phyloP scores from a whole-genome alignment of 2,797 vertebrate genomes.

The Centroberyx gerrardi region DNA sequence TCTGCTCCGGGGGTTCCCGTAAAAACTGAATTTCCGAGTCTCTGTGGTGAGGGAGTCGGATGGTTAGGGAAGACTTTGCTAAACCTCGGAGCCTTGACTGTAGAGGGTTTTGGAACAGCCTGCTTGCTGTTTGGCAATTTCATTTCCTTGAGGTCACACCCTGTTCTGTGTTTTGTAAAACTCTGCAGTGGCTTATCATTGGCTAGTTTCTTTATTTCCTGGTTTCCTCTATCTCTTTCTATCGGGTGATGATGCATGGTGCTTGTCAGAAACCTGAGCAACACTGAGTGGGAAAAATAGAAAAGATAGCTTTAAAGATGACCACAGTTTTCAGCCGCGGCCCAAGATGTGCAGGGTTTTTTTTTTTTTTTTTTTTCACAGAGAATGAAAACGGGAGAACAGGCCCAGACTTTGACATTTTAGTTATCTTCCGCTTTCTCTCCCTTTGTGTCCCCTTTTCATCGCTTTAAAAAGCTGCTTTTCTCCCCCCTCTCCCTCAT shows the following conservation, averaged over 20 bases:
- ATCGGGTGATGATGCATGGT: constrained; percentile 63
- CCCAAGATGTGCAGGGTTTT: constrained; percentile 33
- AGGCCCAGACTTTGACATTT: constrained; percentile 60
- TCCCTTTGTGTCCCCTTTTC: constrained; percentile 3
- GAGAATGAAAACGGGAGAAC: constrained; percentile 11
- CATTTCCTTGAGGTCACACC: constrained; percentile 56
- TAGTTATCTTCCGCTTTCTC: constrained; percentile 41
- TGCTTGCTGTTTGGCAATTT: constrained; percentile 48
- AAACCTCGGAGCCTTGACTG: constrained; percentile 15
- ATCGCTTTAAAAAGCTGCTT: constrained; percentile 35
- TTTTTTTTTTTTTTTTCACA: constrained; percentile 9
- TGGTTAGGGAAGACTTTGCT: constrained; percentile 22
- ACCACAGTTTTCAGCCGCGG: constrained; percentile 42
- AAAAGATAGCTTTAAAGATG: constrained; percentile 48
- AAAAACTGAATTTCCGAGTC: constrained; percentile 20
- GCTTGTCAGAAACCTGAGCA: constrained; percentile 67
- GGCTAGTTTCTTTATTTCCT: constrained; percentile 51
- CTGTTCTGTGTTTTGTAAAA: constrained; percentile 39
- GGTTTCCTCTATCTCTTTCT: constrained; percentile 22
- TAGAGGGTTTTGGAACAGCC: constrained; percentile 8
- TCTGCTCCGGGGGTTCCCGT: constrained; percentile 31
- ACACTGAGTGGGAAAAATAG: constrained; percentile 21
- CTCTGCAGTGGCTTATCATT: constrained; percentile 33
- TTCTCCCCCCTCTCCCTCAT: constrained; percentile 24
- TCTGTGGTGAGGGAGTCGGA: constrained; percentile 13